Evolutionary conservation across 2,888 invertebrate species (phyloP), one percentile per base, ranked within the genome.

Genomic region (Merodon equestris): DNA sequence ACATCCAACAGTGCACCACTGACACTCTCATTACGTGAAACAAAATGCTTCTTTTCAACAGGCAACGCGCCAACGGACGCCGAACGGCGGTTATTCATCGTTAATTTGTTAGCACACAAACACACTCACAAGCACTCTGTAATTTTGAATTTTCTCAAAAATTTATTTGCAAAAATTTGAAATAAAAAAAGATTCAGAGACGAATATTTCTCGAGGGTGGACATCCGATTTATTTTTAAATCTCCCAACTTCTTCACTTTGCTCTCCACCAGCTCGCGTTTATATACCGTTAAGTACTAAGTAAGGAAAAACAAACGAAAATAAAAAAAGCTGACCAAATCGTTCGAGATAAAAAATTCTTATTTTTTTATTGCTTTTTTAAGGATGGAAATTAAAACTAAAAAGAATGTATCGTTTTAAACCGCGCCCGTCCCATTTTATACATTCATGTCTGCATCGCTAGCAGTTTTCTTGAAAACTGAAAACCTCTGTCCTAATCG

Each of bases 1-100:
- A 96, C 95, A 87, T 95, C 95, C 85, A 94, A 91, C 74, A 95
- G 92, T 84, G 91, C 92, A 83, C 93, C 92, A 84, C 93, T 92
- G 82, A 93, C 92, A 86, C 93, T 92, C 86, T 93, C 92, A 86
- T 92, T 92, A 85, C 94, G 91, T 76, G 94, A 93, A 66, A 93
- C 93, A 86, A 92, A 91, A 85, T 93, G 91, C 81, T 91, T 91
- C 85, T 91, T 92, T 84, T 91, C 91, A 85, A 91, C 87, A 70
- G 92, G 92, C 86, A 91, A 88, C 66, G 92, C 91, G 84, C 93
- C 93, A 88, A 93, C 93, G 83, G 93, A 93, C 85, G 92, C 91
- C 88, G 94, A 93, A 86, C 94, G 91, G 83, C 91, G 91, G 40
- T 88, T 84, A 67, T 84, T 85, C 82, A 88, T 85, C 81, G 83